Base-by-base conservation (phyloP, 2,113 vertebrate species). In the Cynocephalus volans region DNA sequence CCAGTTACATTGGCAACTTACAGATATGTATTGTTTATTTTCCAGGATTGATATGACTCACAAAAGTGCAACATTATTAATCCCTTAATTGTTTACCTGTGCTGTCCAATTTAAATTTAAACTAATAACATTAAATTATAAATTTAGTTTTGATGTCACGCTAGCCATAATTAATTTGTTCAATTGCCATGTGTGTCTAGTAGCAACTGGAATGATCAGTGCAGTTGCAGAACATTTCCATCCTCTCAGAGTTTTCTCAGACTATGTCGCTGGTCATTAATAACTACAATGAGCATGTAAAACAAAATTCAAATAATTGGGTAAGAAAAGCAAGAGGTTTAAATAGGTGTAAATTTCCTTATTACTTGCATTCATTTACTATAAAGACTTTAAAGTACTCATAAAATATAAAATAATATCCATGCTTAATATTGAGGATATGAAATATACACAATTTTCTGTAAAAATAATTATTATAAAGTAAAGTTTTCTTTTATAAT, bases 341-440 rank as follows among this genome's bases (percentile, higher is more conserved):
- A 60, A 54, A 52, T 65, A 76, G 2, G 0, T 19, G 80, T 62
- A 60, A 54, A 52, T 65, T 93, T 28, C 3, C 1, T 72, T 86
- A 48, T 80, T 80, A 12, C 18, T 50, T 54, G 0, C 6, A 82
- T 12, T 98, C 26, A 73, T 90, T 95, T 90, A 67, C 21, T 48
- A 14, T 41, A 70, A 83, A 73, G 5, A 4, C 31, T 48, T 77
- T 60, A n/a, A 88, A 67, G 9, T 67, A 65, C 83, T 95, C 45
- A 91, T 79, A 86, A 81, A 81, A 86, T 64, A 91, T 79, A 86
- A 81, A 81, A 86, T 64, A 92, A 93, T 28, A 77, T 1, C 3
- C 23, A 54, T 50, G n/a, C 0, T 94, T 75, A 79, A 67, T 88
- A 86, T 91, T 73, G 41, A 88, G 70, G 91, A 88, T 65, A 82